Conservation (phyloP, 2,797 vertebrate genomes). For the Siniperca obscura region DNA sequence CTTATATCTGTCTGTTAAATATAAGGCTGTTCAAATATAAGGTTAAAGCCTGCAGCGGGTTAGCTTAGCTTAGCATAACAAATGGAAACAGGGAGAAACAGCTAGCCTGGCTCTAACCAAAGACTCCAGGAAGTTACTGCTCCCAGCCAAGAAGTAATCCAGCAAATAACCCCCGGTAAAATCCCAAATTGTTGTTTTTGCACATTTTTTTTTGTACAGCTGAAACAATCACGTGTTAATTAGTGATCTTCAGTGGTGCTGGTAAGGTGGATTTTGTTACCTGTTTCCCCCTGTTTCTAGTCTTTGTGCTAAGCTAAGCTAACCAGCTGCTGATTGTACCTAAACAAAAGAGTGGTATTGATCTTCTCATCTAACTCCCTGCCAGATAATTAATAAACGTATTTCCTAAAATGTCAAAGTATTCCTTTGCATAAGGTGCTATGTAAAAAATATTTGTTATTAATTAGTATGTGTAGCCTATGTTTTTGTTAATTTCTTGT, state of each 20-base stretch:
- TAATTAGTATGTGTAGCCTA: neutral
- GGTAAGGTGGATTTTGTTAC: too few species aligned
- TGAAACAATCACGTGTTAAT: neutral
- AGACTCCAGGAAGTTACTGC: neutral
- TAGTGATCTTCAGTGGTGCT: neutral
- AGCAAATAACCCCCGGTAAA: neutral
- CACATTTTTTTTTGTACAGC: neutral
- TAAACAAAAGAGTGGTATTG: neutral
- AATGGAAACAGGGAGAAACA: neutral
- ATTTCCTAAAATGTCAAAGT: neutral
- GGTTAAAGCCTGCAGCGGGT: neutral
- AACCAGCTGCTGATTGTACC: neutral
- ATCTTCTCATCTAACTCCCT: neutral
- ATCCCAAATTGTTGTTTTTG: neutral
- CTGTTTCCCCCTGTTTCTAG: neutral
- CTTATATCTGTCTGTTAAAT: neutral
- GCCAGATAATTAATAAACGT: neutral
- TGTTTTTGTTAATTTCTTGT: constrained; percentile 9
- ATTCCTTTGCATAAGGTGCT: neutral
- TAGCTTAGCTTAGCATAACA: neutral
- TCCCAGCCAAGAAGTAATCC: neutral
- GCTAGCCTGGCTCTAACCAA: neutral
- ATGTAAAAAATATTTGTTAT: neutral
- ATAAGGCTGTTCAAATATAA: too few species aligned
- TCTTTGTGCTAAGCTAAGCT: neutral